Percentiles rank a stretch among this genome's conserved stretches.
These are phyloP conservation scores for Thelaira solivaga DNA, from an alignment of 2,888 invertebrate species.

Conservation along the genomic window DNA sequence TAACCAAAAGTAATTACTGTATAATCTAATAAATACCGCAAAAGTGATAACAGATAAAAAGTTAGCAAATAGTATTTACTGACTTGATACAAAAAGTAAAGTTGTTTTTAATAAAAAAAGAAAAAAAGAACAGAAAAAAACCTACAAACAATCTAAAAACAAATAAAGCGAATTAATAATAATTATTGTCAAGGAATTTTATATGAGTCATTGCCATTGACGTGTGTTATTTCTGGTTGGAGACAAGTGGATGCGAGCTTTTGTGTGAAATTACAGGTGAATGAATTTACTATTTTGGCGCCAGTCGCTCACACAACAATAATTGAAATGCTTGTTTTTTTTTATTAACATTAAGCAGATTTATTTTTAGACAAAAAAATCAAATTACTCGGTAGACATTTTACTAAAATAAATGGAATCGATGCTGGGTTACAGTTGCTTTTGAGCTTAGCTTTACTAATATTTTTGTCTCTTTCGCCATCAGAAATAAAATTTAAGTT, in stretches of 20 bases:
- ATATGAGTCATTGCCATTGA: constrained; percentile 48
- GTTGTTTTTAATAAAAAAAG: too few species aligned
- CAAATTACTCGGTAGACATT: neutral
- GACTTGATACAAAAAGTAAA: too few species aligned
- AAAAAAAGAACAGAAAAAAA: too few species aligned
- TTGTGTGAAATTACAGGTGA: constrained; percentile 11
- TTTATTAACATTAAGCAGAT: neutral
- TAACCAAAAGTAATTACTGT: too few species aligned
- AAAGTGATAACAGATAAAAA: too few species aligned
- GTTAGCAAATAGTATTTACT: too few species aligned
- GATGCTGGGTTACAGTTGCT: neutral
- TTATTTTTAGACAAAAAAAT: neutral
- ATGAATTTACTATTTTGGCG: constrained; percentile 50
- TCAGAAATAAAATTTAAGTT: too few species aligned
- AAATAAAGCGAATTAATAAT: constrained; percentile 29
- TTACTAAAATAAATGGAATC: neutral
- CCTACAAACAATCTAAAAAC: neutral
- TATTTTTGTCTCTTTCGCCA: too few species aligned
- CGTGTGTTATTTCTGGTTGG: constrained; percentile 11
- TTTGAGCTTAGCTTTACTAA: too few species aligned
- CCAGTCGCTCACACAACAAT: constrained; percentile 35
- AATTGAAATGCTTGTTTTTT: constrained; percentile 19
- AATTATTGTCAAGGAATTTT: constrained; percentile 41
- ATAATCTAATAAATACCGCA: too few species aligned
- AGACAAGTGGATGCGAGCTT: constrained; percentile 28